These are phyloP conservation scores for Coluber constrictor DNA, from an alignment of 2,797 vertebrate species.

Conservation along the genomic window DNA sequence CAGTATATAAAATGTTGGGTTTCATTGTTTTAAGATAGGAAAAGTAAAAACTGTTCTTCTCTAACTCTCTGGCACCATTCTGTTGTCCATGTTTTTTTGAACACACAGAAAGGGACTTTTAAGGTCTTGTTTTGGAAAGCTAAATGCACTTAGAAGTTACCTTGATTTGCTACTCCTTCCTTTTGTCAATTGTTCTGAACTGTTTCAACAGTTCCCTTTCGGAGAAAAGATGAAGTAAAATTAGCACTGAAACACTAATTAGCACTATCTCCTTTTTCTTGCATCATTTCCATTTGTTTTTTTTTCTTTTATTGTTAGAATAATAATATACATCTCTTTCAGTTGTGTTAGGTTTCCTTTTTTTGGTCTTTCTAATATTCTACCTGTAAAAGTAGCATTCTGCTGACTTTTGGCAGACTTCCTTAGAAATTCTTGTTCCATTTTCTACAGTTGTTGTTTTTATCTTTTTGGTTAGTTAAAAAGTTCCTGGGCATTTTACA, in stretches of 20 bases:
- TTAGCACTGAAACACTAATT: background rate
- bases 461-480: background rate
- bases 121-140: background rate
- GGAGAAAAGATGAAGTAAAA: background rate
- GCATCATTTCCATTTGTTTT: background rate
- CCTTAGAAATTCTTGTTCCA: background rate
- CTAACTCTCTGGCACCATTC: background rate
- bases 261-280: background rate
- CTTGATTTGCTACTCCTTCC: background rate
- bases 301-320: background rate
- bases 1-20: background rate
- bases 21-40: background rate
- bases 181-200: background rate
- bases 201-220: background rate
- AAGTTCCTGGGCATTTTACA: background rate
- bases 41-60: background rate
- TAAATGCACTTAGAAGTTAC: background rate
- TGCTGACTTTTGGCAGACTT: background rate
- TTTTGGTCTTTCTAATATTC: background rate
- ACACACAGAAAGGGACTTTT: background rate
- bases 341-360: background rate
- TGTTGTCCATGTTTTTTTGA: background rate
- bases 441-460: background rate
- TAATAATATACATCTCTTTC: background rate
- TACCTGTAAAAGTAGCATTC: background rate